Evolutionary conservation across 2,888 invertebrate genomes (phyloP), one percentile per base, ranked within the genome.

Genomic region (Agrotis clavis): DNA sequence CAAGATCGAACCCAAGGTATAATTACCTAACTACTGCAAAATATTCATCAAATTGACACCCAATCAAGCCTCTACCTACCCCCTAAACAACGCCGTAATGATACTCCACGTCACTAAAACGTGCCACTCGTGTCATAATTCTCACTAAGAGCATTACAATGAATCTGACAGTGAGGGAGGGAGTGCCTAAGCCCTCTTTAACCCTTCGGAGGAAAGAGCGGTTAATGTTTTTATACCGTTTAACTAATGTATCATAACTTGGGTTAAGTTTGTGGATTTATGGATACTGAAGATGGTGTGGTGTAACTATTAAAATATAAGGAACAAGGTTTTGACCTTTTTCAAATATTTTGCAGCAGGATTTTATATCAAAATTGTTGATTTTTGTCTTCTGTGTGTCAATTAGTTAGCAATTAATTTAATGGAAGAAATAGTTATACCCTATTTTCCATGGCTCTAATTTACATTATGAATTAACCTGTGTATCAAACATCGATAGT

Each of bases 31-130:
- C 1, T 67, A 60, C 50, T 19, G 53, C 48, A 65, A 65, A 48
- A 35, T 53, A 30, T 14, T 16, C 25, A 67, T 30, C 56, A 54
- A 41, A 75, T 79, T 57, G 68, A 69, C 62, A 66, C 53, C 79
- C 62, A 73, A 74, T 79, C 25, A 74, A 54, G 21, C 0, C 25
- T 18, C 41, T 67, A 30, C 66, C 56, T 54, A 68, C 62, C 74
- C 72, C 35, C 45, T 35, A 16, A 69, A 67, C 67, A 67, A 47
- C 19, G 25, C 16, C 54, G 30, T 57, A 73, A 83, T 67, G 64
- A 70, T 74, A 68, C 83, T 83, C 65, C 50, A 81, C 48, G 81
- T 81, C 83, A 81, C 74, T 78, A 74, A 83, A 83, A 83, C 67
- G 75, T 68, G 67, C 75, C 75, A 69, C 76, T 78, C 64, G 71